Conservation (phyloP, 1,140 invertebrate genomes). For the Mactra quadrangularis region DNA sequence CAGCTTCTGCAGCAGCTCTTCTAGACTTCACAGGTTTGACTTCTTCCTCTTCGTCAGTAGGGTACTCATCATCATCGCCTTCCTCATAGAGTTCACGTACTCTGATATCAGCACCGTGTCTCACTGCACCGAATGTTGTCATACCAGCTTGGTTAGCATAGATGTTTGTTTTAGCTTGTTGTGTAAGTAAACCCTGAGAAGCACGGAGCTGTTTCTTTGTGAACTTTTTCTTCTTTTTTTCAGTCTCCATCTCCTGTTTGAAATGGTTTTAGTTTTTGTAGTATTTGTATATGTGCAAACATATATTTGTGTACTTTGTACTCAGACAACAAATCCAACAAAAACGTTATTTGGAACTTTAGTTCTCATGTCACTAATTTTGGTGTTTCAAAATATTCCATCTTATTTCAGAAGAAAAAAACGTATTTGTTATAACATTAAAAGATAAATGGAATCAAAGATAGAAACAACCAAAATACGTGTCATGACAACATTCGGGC, state of each 20-base stretch:
- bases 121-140: conserved; percentile 87
- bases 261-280: no score
- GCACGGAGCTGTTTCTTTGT: conserved; percentile 51
- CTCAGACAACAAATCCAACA: not conserved
- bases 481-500: no score
- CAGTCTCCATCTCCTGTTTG: conserved; percentile 85
- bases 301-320: not conserved
- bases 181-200: conserved; percentile 92
- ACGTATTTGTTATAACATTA: no score
- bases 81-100: conserved; percentile 55
- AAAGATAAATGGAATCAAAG: no score
- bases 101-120: conserved; percentile 85
- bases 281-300: no score
- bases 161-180: conserved; percentile 96
- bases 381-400: no score
- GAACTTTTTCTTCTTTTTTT: conserved; percentile 87
- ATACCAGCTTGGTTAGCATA: conserved; percentile 87
- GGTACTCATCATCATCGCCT: conserved; percentile 42
- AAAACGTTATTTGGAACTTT: not conserved
- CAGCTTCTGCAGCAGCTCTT: no score
- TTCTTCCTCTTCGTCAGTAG: not conserved
- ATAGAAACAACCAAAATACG: no score
- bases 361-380: no score
- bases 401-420: no score
- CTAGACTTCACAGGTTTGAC: not conserved